Evolutionary conservation across 2,113 vertebrate genomes (phyloP), one percentile per base, ranked within the genome.

Genomic region (Corythornis cristatus): DNA sequence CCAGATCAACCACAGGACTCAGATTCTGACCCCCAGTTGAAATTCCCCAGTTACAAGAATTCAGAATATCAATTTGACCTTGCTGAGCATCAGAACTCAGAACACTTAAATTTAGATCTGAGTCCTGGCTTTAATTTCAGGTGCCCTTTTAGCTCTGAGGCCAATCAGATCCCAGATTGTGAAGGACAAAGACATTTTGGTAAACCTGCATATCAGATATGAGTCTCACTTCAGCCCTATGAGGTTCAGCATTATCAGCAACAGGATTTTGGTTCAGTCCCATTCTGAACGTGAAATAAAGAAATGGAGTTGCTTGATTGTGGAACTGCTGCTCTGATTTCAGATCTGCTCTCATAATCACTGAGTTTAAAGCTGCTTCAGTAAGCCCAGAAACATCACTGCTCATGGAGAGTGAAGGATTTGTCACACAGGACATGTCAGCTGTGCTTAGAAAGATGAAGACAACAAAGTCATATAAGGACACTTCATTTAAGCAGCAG

Each of bases 181-280:
- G 26, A 92, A 87, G 37, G 46, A 75, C 45, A 74, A 88, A 66
- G 53, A 21, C 73, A 56, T 83, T 73, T 77, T 43, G 28, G 19
- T 31, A 86, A 31, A 57, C 46, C 29, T 91, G 54, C 4, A 0
- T 53, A 46, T 40, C 31, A 75, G n/a, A 21, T 26, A 29, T 0
- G 5, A 75, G 11, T 25, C 61, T 31, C 58, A 68, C 11, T 78
- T 90, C 93, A 88, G 67, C 6, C 23, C 53, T 40, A 60, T 26
- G 13, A 64, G 17, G 37, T 45, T 93, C 77, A 95, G 75, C 66
- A 29, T 45, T 57, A 65, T 46, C 29, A 89, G 6, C 31, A 77
- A 26, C 7, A 93, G 78, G 93, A 85, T 96, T 94, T 89, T 95
- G 90, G 84, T 93, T 93, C 91, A 95, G 94, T 93, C 90, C 94